Evolutionary conservation across 2,888 invertebrate genomes (phyloP).

Genomic region (Pristionchus maxplancki): DNA sequence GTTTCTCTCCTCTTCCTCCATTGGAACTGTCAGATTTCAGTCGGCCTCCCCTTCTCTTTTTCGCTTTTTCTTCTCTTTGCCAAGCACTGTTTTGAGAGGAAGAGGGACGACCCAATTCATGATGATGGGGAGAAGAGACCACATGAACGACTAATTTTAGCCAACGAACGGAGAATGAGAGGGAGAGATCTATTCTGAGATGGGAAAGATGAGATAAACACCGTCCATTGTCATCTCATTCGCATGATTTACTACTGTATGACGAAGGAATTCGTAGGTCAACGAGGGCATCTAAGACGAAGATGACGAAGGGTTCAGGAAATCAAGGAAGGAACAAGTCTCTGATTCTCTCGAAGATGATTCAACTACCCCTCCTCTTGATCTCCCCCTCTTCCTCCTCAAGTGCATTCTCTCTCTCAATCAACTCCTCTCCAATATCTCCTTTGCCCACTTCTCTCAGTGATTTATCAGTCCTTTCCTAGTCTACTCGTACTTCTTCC

Average conservation of each 20-base stretch:
- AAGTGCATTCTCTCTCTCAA: constrained; percentile 2
- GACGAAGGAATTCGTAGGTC: neutral
- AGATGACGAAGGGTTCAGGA: neutral
- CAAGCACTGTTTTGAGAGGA: constrained; percentile 41
- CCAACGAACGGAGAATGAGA: neutral
- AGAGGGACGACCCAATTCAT: neutral
- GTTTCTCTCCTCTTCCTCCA: neutral
- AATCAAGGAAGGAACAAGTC: neutral
- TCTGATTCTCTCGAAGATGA: neutral
- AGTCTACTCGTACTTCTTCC: neutral
- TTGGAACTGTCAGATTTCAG: constrained; percentile 7
- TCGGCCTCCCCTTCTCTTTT: neutral
- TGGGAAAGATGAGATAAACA: neutral
- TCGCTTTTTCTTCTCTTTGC: neutral
- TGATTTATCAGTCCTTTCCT: constrained; percentile 25
- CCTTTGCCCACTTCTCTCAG: neutral
- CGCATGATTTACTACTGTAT: neutral
- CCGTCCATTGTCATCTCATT: constrained; percentile 3
- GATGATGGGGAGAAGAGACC: neutral
- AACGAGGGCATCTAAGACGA: neutral
- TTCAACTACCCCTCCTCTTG: neutral
- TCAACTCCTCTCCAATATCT: neutral
- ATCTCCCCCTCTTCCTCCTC: neutral
- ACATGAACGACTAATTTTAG: constrained; percentile 21
- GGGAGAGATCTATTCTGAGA: constrained; percentile 13